Conservation (phyloP, 2,113 vertebrate genomes). For the Hemichromis elongatus region DNA sequence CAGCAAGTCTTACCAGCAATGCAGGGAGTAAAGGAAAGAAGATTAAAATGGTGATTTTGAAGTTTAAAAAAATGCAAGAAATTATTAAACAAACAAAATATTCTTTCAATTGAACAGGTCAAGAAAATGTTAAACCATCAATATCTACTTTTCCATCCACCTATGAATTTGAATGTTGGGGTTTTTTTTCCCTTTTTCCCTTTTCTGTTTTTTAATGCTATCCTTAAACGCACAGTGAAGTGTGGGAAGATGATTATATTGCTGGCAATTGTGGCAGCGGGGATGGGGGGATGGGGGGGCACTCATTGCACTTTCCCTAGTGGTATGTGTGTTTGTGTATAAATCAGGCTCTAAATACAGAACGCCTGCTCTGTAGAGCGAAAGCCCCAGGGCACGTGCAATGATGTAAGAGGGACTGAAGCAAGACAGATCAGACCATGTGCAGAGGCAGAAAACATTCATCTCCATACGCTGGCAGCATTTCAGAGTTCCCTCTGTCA, state of each 20-base stretch:
- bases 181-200: background rate
- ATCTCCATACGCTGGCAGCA: constrained; percentile 2
- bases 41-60: constrained; percentile 12
- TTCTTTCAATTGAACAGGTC: background rate
- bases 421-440: constrained; percentile 43
- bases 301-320: constrained; percentile 16
- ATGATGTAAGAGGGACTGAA: constrained; percentile 55
- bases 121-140: background rate
- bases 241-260: constrained; percentile 53
- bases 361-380: constrained; percentile 31
- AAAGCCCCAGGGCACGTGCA: constrained; percentile 29
- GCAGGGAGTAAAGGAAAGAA: background rate
- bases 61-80: background rate
- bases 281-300: background rate
- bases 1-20: background rate
- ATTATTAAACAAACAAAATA: background rate
- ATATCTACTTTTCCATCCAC: background rate
- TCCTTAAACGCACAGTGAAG: constrained; percentile 30
- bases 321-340: constrained; percentile 27
- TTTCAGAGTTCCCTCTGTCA: constrained; percentile 19
- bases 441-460: constrained; percentile 36
- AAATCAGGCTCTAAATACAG: constrained; percentile 46
- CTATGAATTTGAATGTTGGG: background rate
- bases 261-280: constrained; percentile 12
- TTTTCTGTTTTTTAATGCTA: background rate